Percentiles rank a stretch among this genome's conserved stretches.
These are phyloP conservation scores for Eurystomus glaucurus DNA, from an alignment of 2,797 vertebrate genomes.

Conservation along the genomic window DNA sequence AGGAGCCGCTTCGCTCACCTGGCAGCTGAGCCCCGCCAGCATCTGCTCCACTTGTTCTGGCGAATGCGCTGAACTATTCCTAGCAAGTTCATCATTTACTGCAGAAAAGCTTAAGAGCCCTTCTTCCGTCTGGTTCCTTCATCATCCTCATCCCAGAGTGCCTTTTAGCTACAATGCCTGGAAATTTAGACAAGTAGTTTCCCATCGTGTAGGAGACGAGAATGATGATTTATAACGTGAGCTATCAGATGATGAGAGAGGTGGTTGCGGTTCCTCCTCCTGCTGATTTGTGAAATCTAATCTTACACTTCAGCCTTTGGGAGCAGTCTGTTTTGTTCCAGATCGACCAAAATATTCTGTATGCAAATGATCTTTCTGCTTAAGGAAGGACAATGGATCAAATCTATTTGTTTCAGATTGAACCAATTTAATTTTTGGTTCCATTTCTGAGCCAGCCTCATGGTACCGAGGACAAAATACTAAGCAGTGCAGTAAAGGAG, in stretches of 20 bases:
- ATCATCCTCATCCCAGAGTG: neutral
- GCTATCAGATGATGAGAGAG: neutral
- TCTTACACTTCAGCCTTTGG: neutral
- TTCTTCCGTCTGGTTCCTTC: neutral
- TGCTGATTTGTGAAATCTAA: neutral
- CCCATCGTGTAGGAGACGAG: neutral
- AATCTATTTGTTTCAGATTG: neutral
- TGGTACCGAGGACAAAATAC: neutral
- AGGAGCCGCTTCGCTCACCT: neutral
- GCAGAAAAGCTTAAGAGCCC: neutral
- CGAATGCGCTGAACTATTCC: neutral
- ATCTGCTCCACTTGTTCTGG: neutral
- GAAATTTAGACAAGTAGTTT: neutral
- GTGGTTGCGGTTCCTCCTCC: neutral
- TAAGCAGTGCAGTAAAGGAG: neutral
- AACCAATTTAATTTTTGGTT: neutral
- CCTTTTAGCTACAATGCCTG: neutral
- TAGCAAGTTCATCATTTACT: neutral
- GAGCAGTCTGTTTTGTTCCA: neutral
- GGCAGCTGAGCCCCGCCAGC: neutral
- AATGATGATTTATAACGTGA: neutral
- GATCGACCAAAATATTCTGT: neutral
- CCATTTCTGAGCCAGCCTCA: neutral
- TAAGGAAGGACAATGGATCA: neutral
- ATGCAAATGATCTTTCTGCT: neutral